Evolutionary conservation across 2,113 vertebrate genomes (phyloP), one percentile per base, ranked within the genome.

Genomic region (Eolophus roseicapilla): DNA sequence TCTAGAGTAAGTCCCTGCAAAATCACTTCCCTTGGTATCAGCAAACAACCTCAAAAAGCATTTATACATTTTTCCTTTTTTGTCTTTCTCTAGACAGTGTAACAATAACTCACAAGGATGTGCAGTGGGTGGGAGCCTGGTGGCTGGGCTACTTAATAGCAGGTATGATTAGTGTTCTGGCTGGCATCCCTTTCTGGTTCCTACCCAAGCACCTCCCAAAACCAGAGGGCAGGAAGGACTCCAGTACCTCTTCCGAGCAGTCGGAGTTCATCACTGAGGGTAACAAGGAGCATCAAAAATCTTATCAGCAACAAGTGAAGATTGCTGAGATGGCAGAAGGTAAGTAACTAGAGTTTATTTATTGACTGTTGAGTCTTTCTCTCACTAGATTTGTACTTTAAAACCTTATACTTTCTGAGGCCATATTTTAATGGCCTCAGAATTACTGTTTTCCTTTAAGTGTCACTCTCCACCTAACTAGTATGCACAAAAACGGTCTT

Each of bases 131-230:
- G 6, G 99, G 99, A 10, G 99, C 99, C 5, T 99, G 99, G 99
- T 99, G 99, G 99, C 98, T 99, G 59, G 99, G 99, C 9, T 99
- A 99, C 96, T 96, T 99, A n/a, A 98, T 99, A 60, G 98, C 99
- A 11, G 99, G 99, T 8, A 29, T 68, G 41, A 80, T 99, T 78
- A 99, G 98, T 5, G 31, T 99, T 41, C 86, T 99, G 60, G 98
- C 98, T 2, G 97, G 98, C 14, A 94, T 99, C 64, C 99, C 99
- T 27, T 99, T 99, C 96, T 99, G 99, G 99, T 99, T 99, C 96
- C 97, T 99, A 90, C 99, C 99, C 5, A 99, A 98, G 92, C 98
- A 98, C 19, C 98, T 99, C 33, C 97, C 98, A 0, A 92, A 97
- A 49, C 97, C 98, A 3, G 96, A 96, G 68, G 79, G 91, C 14